phyloP scores from a whole-genome alignment of 2,797 vertebrate genomes.

The Falco columbarius region DNA sequence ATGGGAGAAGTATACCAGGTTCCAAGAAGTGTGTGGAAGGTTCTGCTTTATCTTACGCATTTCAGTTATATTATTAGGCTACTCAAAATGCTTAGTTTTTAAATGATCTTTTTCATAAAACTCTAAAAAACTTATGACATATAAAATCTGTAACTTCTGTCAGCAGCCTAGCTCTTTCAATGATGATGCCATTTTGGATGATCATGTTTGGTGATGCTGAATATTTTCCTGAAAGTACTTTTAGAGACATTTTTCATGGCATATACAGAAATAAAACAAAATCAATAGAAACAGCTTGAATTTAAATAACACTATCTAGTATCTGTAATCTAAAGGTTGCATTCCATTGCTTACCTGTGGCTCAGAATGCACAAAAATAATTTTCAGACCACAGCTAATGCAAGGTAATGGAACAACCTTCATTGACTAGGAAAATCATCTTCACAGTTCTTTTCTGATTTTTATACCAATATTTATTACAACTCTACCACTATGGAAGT shows the following conservation, averaged over 20 bases:
- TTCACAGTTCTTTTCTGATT: not conserved
- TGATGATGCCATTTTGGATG: not conserved
- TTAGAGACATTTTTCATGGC: not conserved
- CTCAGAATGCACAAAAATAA: constrained; percentile 18
- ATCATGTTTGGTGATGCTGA: not conserved
- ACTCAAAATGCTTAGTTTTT: not conserved
- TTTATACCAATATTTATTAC: not conserved
- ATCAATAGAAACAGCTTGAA: constrained; percentile 21
- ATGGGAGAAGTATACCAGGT: not conserved
- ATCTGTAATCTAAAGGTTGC: constrained; percentile 39
- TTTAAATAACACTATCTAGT: constrained; percentile 18
- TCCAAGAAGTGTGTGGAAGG: not conserved
- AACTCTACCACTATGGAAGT: not conserved
- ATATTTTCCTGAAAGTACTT: not conserved
- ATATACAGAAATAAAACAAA: constrained; percentile 13
- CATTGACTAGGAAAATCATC: not conserved
- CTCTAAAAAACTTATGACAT: not conserved
- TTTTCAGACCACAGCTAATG: not conserved
- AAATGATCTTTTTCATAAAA: not conserved
- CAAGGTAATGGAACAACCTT: not conserved
- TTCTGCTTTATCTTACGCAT: not conserved
- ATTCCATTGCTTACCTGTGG: not conserved
- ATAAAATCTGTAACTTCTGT: not conserved
- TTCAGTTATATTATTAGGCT: not conserved
- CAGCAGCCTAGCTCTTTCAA: not conserved